Evolutionary conservation across 2,113 vertebrate species (phyloP).

Genomic region (Heptranchias perlo): DNA sequence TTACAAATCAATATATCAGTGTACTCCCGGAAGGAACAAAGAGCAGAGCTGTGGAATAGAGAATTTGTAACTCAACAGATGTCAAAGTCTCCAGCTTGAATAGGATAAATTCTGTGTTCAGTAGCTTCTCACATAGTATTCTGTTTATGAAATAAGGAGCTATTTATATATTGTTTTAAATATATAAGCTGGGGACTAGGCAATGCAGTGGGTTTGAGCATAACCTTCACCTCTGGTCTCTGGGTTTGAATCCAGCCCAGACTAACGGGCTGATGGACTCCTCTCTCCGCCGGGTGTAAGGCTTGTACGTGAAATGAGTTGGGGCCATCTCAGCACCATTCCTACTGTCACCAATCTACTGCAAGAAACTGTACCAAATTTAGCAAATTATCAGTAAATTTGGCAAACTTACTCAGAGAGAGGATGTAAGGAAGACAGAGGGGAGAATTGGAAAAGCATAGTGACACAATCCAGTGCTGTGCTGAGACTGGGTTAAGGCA

Average conservation of each 20-base stretch:
- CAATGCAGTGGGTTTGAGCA: not conserved
- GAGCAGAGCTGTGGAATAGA: not conserved
- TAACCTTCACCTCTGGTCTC: not conserved
- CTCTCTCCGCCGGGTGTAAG: not conserved
- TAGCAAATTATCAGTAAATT: not conserved
- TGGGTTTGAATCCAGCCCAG: too few species aligned
- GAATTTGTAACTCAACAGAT: not conserved
- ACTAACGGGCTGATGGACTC: not conserved
- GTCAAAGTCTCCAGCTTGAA: not conserved
- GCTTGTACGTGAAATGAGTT: not conserved
- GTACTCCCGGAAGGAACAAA: not conserved
- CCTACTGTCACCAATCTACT: not conserved
- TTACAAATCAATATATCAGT: not conserved
- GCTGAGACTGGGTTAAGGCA: not conserved
- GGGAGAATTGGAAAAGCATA: not conserved
- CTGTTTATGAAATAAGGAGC: not conserved
- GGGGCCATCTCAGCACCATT: not conserved
- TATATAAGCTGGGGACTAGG: not conserved
- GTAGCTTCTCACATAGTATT: not conserved
- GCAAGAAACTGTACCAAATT: not conserved
- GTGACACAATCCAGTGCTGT: not conserved
- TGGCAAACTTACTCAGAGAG: not conserved
- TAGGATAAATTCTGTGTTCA: not conserved
- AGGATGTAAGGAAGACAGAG: not conserved
- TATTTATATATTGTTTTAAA: not conserved